These are phyloP conservation scores for Saccostrea glomerata DNA, from an alignment of 1,140 invertebrate genomes.

Conservation along the genomic window DNA sequence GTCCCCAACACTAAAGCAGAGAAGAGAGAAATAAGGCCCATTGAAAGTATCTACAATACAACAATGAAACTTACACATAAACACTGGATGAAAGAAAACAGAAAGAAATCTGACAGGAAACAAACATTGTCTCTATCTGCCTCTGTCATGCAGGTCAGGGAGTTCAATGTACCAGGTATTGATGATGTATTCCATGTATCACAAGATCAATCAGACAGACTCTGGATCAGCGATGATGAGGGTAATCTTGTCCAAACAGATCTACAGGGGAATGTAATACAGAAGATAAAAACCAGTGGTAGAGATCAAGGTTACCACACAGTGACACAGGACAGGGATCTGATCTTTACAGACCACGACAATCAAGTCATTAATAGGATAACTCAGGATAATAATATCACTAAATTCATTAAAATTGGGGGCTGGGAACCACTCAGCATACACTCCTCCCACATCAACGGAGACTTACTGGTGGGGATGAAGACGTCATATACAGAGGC, in stretches of 20 bases:
- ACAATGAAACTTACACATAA: neutral
- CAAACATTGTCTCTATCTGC: neutral
- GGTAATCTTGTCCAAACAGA: neutral
- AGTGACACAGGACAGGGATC: neutral
- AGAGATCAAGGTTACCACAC: neutral
- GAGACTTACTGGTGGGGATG: neutral
- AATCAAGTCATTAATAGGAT: neutral
- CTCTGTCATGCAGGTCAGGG: neutral
- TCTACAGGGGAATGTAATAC: neutral
- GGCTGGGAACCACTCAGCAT: no score
- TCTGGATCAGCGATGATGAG: neutral
- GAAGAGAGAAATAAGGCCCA: neutral
- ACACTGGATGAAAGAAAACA: neutral
- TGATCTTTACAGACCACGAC: constrained; percentile 6
- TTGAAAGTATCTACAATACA: neutral
- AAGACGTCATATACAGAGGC: neutral
- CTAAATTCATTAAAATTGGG: no score
- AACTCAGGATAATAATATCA: no score
- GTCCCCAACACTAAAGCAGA: no score
- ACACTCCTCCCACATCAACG: no score
- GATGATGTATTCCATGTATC: neutral
- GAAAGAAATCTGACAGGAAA: no score
- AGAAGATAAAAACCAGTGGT: neutral
- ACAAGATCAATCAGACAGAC: no score
- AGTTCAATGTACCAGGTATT: neutral